Percentiles rank a stretch among this genome's conserved stretches.
Evolutionary conservation across 2,113 vertebrate species (phyloP).

Genomic region (Theristicus caerulescens): DNA sequence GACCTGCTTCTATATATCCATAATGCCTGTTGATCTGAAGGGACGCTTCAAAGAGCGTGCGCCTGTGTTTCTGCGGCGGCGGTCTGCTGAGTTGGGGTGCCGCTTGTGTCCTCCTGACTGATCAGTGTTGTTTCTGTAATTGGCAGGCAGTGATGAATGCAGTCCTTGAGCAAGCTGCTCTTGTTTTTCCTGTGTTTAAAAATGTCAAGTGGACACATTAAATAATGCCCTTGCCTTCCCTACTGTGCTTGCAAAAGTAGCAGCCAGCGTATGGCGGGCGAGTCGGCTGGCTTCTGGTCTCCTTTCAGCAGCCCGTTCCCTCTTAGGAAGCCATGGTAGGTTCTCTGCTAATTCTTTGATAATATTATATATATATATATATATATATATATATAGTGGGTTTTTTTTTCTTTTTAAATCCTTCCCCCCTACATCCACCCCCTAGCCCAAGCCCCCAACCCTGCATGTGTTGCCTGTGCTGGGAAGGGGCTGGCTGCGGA

Average conservation of each 20-base stretch:
- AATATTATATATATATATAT: background rate
- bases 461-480: accelerated
- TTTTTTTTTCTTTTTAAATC: background rate
- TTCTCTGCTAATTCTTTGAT: background rate
- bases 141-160: slow-evolving; percentile 36
- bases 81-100: background rate
- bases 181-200: slow-evolving; percentile 17
- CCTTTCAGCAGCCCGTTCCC: background rate
- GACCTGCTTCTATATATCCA: background rate
- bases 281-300: background rate
- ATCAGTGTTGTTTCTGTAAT: slow-evolving; percentile 29
- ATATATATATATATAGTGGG: too few relatives aligned
- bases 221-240: background rate
- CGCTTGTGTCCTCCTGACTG: background rate
- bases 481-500: background rate
- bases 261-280: accelerated
- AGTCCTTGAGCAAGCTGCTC: slow-evolving; percentile 21
- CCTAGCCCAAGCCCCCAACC: background rate
- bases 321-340: background rate
- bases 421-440: background rate
- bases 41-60: background rate
- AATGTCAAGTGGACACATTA: background rate
- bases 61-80: accelerated
- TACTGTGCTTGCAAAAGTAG: background rate
- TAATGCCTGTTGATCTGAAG: background rate